phyloP scores from a whole-genome alignment of 64 coral and sea anemone species.

The Pocillopora verrucosa region DNA sequence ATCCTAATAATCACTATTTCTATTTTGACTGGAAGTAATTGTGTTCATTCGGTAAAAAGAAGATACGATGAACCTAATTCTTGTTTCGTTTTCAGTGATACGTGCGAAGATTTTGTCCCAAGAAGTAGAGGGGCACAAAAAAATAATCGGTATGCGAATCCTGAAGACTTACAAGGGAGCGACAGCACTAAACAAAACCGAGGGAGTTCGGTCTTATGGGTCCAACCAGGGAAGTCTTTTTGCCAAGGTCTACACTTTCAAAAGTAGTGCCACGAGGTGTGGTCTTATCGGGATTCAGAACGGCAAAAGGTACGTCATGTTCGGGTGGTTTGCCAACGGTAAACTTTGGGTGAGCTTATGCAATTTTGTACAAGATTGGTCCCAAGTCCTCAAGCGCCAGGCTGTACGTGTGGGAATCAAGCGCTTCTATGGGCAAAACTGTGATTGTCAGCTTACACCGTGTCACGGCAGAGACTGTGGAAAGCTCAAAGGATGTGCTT shows the following conservation, averaged over 20 bases:
- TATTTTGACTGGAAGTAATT: too few species aligned
- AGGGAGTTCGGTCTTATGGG: constrained; percentile 18
- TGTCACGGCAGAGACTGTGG: constrained; percentile 12
- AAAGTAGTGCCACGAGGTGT: neutral
- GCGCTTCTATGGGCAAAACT: constrained; percentile 45
- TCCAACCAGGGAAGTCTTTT: neutral
- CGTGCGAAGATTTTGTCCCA: constrained; percentile 32
- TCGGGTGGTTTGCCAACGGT: neutral
- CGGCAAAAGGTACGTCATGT: constrained; percentile 27
- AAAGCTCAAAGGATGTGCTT: neutral
- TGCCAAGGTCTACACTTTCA: constrained; percentile 35
- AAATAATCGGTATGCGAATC: constrained; percentile 19
- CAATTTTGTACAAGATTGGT: constrained; percentile 7
- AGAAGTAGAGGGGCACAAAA: neutral
- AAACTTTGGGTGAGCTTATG: constrained; percentile 13
- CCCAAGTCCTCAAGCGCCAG: constrained; percentile 21
- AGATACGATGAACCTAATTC: neutral
- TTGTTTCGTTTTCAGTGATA: constrained; percentile 1
- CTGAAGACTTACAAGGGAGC: constrained; percentile 49
- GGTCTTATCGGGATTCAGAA: neutral
- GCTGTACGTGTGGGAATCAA: constrained; percentile 26
- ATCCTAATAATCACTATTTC: too few species aligned
- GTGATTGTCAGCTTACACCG: constrained; percentile 26
- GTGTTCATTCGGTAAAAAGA: too few species aligned
- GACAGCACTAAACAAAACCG: neutral